A percentile compares a stretch with the other conserved stretches of the same genome.
Evolutionary conservation across 2,888 invertebrate species (phyloP).

Genomic region (Eupithecia subfuscata): DNA sequence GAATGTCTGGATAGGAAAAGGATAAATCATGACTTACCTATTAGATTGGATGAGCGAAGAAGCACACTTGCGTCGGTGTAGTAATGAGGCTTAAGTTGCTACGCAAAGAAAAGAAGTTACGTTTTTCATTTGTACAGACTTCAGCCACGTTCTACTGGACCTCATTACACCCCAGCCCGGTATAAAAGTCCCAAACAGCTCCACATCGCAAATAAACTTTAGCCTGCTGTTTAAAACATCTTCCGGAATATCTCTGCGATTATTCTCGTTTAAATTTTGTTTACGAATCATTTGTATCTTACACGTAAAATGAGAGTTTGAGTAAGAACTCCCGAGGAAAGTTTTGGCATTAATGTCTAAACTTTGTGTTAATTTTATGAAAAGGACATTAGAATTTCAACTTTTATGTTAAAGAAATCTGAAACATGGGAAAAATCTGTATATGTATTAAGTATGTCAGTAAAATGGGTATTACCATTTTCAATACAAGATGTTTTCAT

Average conservation of each 20-base stretch:
- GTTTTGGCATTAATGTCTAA: background rate
- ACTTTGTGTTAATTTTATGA: background rate
- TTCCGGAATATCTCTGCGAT: slow-evolving; percentile 23
- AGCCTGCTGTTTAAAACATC: slow-evolving; percentile 20
- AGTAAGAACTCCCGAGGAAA: background rate
- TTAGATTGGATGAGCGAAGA: background rate
- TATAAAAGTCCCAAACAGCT: slow-evolving; percentile 16
- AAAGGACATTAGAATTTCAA: background rate
- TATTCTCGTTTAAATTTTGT: slow-evolving; percentile 28
- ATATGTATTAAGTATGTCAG: no score
- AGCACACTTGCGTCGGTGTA: background rate
- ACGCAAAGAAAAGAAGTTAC: background rate
- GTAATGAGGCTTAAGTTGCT: no score
- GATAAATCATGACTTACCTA: background rate
- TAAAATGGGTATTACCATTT: no score
- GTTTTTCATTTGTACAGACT: background rate
- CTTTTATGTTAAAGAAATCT: background rate
- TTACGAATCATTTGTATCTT: slow-evolving; percentile 24
- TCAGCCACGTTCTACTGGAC: background rate
- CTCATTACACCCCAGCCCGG: slow-evolving; percentile 12
- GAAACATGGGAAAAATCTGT: background rate
- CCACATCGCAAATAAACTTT: slow-evolving; percentile 14
- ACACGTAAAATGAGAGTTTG: slow-evolving; percentile 14
- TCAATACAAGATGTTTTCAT: no score
- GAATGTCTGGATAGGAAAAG: background rate